Evolutionary conservation across 2,113 vertebrate species (phyloP).

Genomic region (Cebus imitator): DNA sequence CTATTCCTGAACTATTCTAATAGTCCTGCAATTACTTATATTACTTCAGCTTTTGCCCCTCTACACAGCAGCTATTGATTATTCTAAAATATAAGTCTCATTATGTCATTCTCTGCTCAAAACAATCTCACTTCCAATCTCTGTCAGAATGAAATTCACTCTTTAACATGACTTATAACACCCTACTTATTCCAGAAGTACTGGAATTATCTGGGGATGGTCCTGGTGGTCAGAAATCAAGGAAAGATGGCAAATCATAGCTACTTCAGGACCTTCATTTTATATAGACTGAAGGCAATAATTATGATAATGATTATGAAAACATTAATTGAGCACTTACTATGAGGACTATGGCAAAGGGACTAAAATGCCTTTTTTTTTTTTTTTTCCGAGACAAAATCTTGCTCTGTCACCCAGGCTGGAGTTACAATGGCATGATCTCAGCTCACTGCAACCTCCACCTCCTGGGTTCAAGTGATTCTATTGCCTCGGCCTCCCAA

Average conservation of each 20-base stretch:
- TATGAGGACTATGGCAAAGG: background rate
- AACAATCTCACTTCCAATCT: background rate
- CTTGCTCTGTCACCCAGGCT: too few relatives aligned
- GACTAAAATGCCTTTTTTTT: background rate
- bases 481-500: too few relatives aligned
- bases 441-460: too few relatives aligned
- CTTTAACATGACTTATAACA: background rate
- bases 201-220: constrained; percentile 1
- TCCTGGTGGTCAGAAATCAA: background rate
- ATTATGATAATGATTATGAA: background rate
- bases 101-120: background rate
- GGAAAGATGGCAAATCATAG: background rate
- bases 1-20: background rate
- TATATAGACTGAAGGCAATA: background rate
- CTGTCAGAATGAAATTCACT: constrained; percentile 26
- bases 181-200: background rate
- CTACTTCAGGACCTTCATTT: background rate
- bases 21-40: background rate
- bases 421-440: too few relatives aligned
- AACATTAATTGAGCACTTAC: background rate
- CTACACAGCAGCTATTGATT: background rate
- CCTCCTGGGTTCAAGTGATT: too few relatives aligned
- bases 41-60: background rate
- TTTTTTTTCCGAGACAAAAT: too few relatives aligned
- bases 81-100: constrained; percentile 16